phyloP scores from a whole-genome alignment of 1,140 invertebrate species.

The Aphelinus atriplicis region DNA sequence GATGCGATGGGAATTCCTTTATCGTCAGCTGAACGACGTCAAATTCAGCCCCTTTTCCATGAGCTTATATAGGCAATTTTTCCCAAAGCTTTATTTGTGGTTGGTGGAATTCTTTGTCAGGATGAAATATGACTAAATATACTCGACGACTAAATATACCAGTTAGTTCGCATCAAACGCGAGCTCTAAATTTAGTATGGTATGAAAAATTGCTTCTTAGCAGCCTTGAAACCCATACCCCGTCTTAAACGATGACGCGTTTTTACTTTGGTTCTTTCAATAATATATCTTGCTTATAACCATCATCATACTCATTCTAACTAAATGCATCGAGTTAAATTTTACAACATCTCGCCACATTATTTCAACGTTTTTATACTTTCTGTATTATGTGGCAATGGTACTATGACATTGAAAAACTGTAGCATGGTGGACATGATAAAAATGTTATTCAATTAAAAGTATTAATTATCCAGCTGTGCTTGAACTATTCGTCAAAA shows the following conservation, averaged over 20 bases:
- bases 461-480: too few species aligned
- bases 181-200: conserved; percentile 7
- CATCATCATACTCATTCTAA: too few species aligned
- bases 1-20: conserved; percentile 6
- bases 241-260: neutral
- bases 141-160: conserved; percentile 4
- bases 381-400: too few species aligned
- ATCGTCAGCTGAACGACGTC: neutral
- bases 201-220: conserved; percentile 12
- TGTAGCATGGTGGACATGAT: too few species aligned
- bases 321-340: too few species aligned
- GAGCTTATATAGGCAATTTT: conserved; percentile 12
- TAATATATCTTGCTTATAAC: too few species aligned
- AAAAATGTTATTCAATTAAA: too few species aligned
- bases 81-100: neutral
- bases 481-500: too few species aligned
- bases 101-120: neutral
- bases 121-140: conserved; percentile 20
- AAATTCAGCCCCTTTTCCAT: conserved; percentile 1
- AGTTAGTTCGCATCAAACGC: conserved; percentile 10
- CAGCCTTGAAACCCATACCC: neutral
- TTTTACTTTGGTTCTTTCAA: neutral
- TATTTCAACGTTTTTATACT: too few species aligned
- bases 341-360: too few species aligned
- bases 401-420: too few species aligned